A percentile compares a stretch with the other conserved stretches of the same genome.
Evolutionary conservation across 2,797 vertebrate species (phyloP).

Genomic region (Chromis chromis): DNA sequence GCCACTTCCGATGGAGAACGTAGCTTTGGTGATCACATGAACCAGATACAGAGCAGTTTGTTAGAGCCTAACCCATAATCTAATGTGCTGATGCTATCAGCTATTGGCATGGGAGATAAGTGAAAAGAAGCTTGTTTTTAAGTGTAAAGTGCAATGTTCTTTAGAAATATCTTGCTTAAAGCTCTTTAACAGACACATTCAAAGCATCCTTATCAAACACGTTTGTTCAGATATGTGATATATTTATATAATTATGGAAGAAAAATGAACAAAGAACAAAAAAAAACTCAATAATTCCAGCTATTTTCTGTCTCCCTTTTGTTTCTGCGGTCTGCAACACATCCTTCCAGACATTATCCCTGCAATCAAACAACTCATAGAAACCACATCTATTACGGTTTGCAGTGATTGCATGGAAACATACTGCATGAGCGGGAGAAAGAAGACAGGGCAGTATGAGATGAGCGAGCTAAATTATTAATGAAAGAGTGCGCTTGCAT

Average conservation of each 20-base stretch:
- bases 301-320: slow-evolving; percentile 5
- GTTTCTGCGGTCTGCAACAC: slow-evolving; percentile 4
- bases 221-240: no score
- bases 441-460: slow-evolving; percentile 11
- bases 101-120: not conserved
- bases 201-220: no score
- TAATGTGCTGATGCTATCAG: not conserved
- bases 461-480: slow-evolving; percentile 18
- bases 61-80: slow-evolving; percentile 2
- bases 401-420: slow-evolving; percentile 51
- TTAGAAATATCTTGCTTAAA: not conserved
- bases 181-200: no score
- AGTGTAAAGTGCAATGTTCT: not conserved
- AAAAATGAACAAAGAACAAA: not conserved
- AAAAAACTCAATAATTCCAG: not conserved
- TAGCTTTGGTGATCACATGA: not conserved
- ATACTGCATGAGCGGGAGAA: slow-evolving; percentile 3
- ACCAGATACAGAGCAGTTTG: not conserved
- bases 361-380: slow-evolving; percentile 39
- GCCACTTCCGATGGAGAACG: slow-evolving; percentile 1
- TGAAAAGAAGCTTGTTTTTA: not conserved
- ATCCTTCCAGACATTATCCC: slow-evolving; percentile 38
- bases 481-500: slow-evolving; percentile 23
- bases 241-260: not conserved
- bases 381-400: slow-evolving; percentile 48